Conservation (phyloP, 2,888 invertebrate species). For the Nomada flava region DNA sequence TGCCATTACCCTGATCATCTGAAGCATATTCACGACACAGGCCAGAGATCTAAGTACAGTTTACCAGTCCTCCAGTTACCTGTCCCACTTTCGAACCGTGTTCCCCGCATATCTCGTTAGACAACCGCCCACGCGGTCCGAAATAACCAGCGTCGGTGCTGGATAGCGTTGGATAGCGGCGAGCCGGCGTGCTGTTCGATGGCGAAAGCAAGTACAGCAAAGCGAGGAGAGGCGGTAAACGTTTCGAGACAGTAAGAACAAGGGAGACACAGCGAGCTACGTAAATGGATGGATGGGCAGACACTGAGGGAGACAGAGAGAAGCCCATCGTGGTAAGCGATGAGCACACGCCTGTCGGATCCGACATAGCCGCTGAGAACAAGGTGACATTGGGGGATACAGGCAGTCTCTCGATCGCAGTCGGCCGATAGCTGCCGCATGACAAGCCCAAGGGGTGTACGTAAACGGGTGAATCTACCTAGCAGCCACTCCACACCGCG, state of each 20-base stretch:
- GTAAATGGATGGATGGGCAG: constrained; percentile 47
- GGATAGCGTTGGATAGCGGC: constrained; percentile 13
- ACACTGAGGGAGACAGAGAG: constrained; percentile 46
- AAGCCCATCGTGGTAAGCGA: constrained; percentile 67
- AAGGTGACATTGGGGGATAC: constrained; percentile 74
- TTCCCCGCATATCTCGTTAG: constrained; percentile 69
- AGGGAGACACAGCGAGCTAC: background rate
- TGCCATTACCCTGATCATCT: constrained; percentile 56
- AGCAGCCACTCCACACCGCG: constrained; percentile 59
- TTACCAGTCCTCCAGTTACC: constrained; percentile 53
- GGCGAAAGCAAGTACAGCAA: constrained; percentile 36
- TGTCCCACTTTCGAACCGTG: constrained; percentile 69
- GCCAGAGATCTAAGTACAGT: constrained; percentile 42
- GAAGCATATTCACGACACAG: constrained; percentile 49
- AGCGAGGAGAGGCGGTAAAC: background rate
- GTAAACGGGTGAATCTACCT: constrained; percentile 75
- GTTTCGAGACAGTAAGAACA: background rate
- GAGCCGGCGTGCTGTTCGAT: constrained; percentile 13
- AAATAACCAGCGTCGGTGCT: constrained; percentile 64
- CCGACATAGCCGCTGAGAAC: constrained; percentile 72
- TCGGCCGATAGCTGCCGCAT: constrained; percentile 73
- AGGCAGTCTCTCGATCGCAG: constrained; percentile 73
- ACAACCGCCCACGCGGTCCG: constrained; percentile 71
- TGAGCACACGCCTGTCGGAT: constrained; percentile 70
- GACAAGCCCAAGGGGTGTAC: constrained; percentile 77